Evolutionary conservation across 2,113 vertebrate genomes (phyloP), one percentile per base, ranked within the genome.

Genomic region (Psephotus haematonotus): DNA sequence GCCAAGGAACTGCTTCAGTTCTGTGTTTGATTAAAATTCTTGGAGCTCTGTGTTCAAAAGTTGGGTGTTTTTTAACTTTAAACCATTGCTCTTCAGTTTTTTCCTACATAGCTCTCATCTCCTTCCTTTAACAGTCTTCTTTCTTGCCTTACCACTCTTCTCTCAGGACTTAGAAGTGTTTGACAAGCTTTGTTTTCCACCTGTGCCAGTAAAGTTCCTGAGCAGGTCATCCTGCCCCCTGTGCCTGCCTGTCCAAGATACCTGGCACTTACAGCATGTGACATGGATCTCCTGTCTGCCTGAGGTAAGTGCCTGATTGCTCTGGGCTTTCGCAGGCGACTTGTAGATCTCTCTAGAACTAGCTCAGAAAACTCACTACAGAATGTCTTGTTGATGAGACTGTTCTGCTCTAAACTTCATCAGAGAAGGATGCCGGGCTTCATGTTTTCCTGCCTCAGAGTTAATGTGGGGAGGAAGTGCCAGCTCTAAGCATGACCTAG

Each of bases 231-330:
- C 76, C 20, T 74, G 92, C 57, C 97, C 97, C 37, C 68, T 97
- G 50, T 95, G 95, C 82, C 93, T 99, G 7, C 89, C 89, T 57
- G 96, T 99, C 57, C 92, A 76, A 82, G 87, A 96, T 19, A 95
- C 93, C 52, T 99, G 98, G 98, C 96, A 95, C 80, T 88, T 99
- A 68, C 71, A 98, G 96, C 98, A 98, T 1, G 80, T 98, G 95
- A 83, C 89, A 4, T 82, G 90, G 96, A n/a, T 96, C 84, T 84
- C 84, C 91, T 23, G 77, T 57, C 64, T 92, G 53, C 31, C 77
- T 46, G 82, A 89, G 98, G 98, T 98, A 93, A 23, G n/a, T 67
- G 17, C 28, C 17, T 70, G 68, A 17, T 17, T 74, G 71, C 10
- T 33, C 27, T 49, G 29, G 11, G 35, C 53, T 86, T 78, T 67